These are phyloP conservation scores for Goniozus legneri DNA, from an alignment of 1,140 invertebrate species.

Conservation along the genomic window DNA sequence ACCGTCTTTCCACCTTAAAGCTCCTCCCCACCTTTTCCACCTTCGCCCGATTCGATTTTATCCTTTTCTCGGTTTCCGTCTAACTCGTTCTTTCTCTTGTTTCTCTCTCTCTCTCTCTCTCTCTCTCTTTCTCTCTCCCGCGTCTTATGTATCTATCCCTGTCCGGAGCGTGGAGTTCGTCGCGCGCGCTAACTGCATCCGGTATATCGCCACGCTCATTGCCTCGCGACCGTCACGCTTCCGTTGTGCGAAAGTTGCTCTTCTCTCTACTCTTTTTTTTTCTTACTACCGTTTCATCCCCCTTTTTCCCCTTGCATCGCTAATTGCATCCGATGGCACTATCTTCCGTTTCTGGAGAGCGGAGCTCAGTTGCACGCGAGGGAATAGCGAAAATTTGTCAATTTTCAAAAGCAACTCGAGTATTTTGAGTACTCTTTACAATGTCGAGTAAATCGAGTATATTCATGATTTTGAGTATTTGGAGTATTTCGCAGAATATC, in stretches of 20 bases:
- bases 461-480: too few relatives aligned
- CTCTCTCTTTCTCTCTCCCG: too few relatives aligned
- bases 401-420: too few relatives aligned
- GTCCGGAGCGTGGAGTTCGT: conserved; percentile 5
- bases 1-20: too few relatives aligned
- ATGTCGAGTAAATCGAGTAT: too few relatives aligned
- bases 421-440: too few relatives aligned
- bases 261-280: conserved; percentile 1
- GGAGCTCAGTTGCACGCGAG: too few relatives aligned
- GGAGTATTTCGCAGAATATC: too few relatives aligned
- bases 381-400: too few relatives aligned
- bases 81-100: too few relatives aligned
- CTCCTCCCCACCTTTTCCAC: too few relatives aligned
- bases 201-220: not conserved
- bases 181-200: conserved; percentile 11
- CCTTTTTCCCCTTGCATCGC: conserved; percentile 9
- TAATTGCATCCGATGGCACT: conserved; percentile 21
- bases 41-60: not conserved
- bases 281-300: conserved; percentile 2
- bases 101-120: conserved; percentile 1
- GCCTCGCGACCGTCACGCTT: conserved; percentile 25
- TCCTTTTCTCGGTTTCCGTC: conserved; percentile 6
- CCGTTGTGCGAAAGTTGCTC: conserved; percentile 17
- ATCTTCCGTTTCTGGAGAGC: too few relatives aligned
- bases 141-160: not conserved